These are phyloP conservation scores for Nasalis larvatus DNA, from an alignment of 2,113 vertebrate genomes.

Conservation along the genomic window DNA sequence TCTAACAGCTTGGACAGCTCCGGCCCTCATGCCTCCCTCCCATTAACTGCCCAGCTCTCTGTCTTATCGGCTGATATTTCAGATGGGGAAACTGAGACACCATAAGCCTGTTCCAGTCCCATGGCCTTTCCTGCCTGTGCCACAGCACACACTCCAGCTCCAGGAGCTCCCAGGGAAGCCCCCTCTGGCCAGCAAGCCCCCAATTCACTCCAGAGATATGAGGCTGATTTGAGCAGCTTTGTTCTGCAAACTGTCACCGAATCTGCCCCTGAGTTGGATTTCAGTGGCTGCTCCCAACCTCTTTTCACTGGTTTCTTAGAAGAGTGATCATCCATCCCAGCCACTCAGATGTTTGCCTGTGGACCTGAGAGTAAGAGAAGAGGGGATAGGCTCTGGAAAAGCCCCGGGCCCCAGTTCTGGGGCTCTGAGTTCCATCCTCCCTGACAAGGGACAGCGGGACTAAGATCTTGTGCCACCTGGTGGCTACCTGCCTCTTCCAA, in stretches of 20 bases:
- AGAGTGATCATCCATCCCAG: neutral
- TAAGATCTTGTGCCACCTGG: conserved; percentile 57
- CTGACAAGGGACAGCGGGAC: accelerated
- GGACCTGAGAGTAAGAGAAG: neutral
- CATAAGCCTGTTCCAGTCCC: accelerated
- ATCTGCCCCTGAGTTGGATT: neutral
- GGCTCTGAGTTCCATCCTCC: neutral
- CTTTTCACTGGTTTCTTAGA: neutral
- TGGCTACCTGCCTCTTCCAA: conserved; percentile 13
- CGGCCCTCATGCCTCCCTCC: neutral
- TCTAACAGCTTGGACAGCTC: neutral
- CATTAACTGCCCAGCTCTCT: neutral
- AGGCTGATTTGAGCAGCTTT: neutral
- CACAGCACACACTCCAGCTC: neutral
- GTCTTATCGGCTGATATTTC: neutral
- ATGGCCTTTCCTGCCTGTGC: neutral
- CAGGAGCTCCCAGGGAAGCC: neutral
- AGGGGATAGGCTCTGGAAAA: neutral
- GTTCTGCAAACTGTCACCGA: neutral
- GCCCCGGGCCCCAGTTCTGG: neutral
- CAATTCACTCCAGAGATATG: neutral
- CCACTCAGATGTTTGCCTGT: neutral
- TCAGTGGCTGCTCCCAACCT: neutral
- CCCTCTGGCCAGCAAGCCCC: neutral
- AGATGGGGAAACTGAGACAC: neutral